Evolutionary conservation across 2,888 invertebrate species (phyloP), one percentile per base, ranked within the genome.

Genomic region (Melinaea menophilus): DNA sequence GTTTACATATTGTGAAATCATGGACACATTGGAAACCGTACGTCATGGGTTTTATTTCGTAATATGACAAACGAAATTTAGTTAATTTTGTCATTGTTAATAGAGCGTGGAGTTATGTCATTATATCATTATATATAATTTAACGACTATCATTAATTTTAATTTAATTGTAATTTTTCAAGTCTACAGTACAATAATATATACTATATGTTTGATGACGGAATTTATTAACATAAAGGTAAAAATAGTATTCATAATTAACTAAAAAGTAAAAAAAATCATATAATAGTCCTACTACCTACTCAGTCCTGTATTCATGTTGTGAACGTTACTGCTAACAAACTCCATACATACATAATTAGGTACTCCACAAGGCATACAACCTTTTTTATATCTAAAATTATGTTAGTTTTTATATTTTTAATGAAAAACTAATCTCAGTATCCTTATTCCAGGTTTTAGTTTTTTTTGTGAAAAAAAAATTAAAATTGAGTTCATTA

Each of bases 31-130:
- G 55, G 63, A 64, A 68, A 58, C 65, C 65, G 58, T 66, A 66
- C 37, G 46, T 61, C 56, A 56, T n/a, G 62, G 75, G 75, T 75
- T 79, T 78, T 72, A 72, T 76, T 73, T 72, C 72, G 69, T 76
- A 77, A 79, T 73, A 72, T 59, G 59, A 65, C 61, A 63, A 57
- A 66, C 61, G 55, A 61, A 65, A 64, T 69, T 64, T 59, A 55
- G n/a, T 56, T 48, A 62, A 64, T 64, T 66, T 59, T 67, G 41
- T 41, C 41, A 41, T 41, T 41, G 41, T 41, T 9, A 41, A 41
- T 41, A 41, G 41, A 41, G 41, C 41, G 41, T 41, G 9, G 41
- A 41, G 41, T 41, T 41, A 5, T 41, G 11, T 41, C 3, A 41
- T 41, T 9, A 41, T 9, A 9, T 41, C 7, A 9, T 9, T 41